Percentiles rank a stretch among this genome's conserved stretches.
Evolutionary conservation across 2,888 invertebrate genomes (phyloP).

Genomic region (Hypselothyrea guttata): DNA sequence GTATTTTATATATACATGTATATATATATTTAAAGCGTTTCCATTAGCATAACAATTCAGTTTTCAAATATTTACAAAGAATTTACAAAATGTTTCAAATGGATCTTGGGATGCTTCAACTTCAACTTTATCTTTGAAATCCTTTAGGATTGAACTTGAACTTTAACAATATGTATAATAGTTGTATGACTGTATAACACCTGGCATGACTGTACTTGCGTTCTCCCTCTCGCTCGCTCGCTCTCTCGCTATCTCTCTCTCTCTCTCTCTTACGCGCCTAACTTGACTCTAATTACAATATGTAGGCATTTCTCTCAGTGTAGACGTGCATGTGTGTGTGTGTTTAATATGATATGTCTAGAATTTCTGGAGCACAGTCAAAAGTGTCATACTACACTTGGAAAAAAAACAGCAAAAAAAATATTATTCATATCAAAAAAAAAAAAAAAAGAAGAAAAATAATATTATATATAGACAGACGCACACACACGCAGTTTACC

Average conservation of each 20-base stretch:
- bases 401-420: conserved; percentile 3
- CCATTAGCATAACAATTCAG: conserved; percentile 34
- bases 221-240: no score
- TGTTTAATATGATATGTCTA: conserved; percentile 36
- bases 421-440: no score
- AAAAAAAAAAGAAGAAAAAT: conserved; percentile 12
- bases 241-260: no score
- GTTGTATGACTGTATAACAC: conserved; percentile 39
- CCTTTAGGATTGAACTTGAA: conserved; percentile 24
- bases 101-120: no score
- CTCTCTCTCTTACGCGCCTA: conserved; percentile 29
- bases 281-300: conserved; percentile 37
- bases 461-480: conserved; percentile 9
- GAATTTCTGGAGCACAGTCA: conserved; percentile 44
- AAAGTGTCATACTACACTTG: conserved; percentile 41
- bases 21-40: conserved; percentile 7
- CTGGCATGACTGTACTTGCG: conserved; percentile 50
- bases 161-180: conserved; percentile 33
- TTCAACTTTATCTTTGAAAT: neutral
- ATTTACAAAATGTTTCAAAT: no score
- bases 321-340: neutral
- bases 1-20: conserved; percentile 6
- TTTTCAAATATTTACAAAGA: conserved; percentile 45
- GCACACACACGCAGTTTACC: conserved; percentile 14
- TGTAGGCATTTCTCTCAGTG: conserved; percentile 4